Evolutionary conservation across 2,888 invertebrate species (phyloP).

Genomic region (Andrena praecox): DNA sequence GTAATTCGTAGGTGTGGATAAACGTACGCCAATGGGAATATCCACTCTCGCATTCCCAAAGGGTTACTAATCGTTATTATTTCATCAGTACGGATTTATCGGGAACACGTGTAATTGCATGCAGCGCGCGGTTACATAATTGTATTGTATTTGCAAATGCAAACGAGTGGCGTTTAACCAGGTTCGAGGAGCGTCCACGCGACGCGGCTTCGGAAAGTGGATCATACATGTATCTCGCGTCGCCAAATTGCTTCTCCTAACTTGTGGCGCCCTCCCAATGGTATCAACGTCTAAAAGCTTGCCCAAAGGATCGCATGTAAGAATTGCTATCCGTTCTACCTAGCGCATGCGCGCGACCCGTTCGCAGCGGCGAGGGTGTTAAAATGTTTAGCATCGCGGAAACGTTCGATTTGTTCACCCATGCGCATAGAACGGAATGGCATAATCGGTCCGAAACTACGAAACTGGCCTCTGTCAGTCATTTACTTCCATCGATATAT

Average conservation of each 20-base stretch:
- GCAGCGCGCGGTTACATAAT: conserved; percentile 47
- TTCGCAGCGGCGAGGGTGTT: conserved; percentile 33
- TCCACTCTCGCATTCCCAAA: conserved; percentile 29
- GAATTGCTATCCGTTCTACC: conserved; percentile 52
- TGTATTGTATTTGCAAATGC: conserved; percentile 46
- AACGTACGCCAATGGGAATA: conserved; percentile 25
- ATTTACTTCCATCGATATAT: not conserved
- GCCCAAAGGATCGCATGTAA: conserved; percentile 49
- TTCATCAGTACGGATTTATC: conserved; percentile 52
- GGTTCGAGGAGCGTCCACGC: not conserved
- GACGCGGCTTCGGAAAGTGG: conserved; percentile 28
- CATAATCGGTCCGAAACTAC: conserved; percentile 20
- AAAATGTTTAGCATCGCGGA: conserved; percentile 60
- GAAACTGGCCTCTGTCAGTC: conserved; percentile 17
- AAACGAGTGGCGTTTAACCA: conserved; percentile 22
- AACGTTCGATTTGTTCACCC: conserved; percentile 64
- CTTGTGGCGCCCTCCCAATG: conserved; percentile 71
- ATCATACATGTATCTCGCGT: conserved; percentile 31
- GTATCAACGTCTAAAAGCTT: conserved; percentile 67
- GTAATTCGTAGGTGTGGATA: not conserved
- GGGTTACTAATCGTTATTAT: conserved; percentile 45
- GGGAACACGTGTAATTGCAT: conserved; percentile 44
- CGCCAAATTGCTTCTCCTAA: conserved; percentile 65
- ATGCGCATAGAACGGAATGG: conserved; percentile 49
- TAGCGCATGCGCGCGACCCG: conserved; percentile 40